Evolutionary conservation across 2,113 vertebrate species (phyloP), one percentile per base, ranked within the genome.

Genomic region (Indicator indicator): DNA sequence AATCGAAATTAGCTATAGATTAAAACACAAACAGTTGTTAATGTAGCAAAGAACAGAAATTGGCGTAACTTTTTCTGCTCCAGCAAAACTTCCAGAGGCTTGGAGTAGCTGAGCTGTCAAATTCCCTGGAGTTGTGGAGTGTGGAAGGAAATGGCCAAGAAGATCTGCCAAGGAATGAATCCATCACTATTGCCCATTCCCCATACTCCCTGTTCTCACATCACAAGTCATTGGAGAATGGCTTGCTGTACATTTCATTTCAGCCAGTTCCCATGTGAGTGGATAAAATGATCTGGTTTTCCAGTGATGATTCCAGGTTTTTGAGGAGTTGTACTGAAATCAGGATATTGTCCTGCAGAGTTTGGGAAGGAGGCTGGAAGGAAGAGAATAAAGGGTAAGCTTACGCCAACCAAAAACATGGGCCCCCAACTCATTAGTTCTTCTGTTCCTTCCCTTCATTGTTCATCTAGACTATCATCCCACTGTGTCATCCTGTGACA

Each of bases 171-270:
- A 96, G 76, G 91, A 97, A 96, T 95, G 95, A 96, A 95, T 95
- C 91, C 93, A 97, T 90, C 65, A 81, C 88, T 81, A 78, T 90
- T 97, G 95, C 94, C 95, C 93, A 90, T 95, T 95, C 93, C 96
- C 93, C 85, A 91, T 90, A 90, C 90, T 95, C 94, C 91, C 93
- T 95, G 82, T 93, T 97, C 95, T 94, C 95, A 96, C 95, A 93
- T 96, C 95, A 95, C 96, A 94, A 97, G 94, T 95, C 96, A 96
- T 92, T 93, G 95, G 95, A 97, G 96, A 94, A 94, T 87, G 96
- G 92, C 88, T 96, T 94, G 91, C 74, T 95, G 94, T 96, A 96
- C 93, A 87, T 91, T 94, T 94, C 94, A 94, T 97, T 95, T 97
- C 96, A 96, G 93, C 91, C 94, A 94, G 94, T 96, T 97, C 96